Percentiles rank a stretch among this genome's conserved stretches.
These are phyloP conservation scores for Epicampocera succincta DNA, from an alignment of 2,888 invertebrate genomes.

Conservation along the genomic window DNA sequence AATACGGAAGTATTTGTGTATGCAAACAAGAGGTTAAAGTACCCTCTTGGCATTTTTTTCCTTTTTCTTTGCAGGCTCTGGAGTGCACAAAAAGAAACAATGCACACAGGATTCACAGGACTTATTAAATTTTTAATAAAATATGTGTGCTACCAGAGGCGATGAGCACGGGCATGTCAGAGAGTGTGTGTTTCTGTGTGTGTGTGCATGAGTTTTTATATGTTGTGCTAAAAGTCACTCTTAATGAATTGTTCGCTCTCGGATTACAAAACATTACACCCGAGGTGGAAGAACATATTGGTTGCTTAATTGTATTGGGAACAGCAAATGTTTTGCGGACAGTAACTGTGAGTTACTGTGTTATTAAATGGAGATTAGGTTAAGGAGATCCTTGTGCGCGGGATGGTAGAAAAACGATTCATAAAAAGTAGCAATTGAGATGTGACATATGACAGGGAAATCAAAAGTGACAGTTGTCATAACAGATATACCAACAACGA, in stretches of 20 bases:
- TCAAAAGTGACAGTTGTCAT: conserved; percentile 32
- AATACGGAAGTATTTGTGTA: conserved; percentile 63
- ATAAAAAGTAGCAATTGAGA: neutral
- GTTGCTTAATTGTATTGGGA: conserved; percentile 34
- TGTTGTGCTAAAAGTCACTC: conserved; percentile 24
- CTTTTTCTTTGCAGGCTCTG: neutral
- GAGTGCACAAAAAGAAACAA: neutral
- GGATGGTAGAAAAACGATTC: neutral
- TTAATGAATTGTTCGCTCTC: conserved; percentile 18
- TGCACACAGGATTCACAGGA: conserved; percentile 41
- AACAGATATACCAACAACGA: conserved; percentile 1
- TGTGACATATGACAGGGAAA: neutral
- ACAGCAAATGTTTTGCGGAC: conserved; percentile 42
- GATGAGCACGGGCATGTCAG: neutral
- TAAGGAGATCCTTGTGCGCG: conserved; percentile 10
- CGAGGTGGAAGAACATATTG: neutral
- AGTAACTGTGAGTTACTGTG: conserved; percentile 18
- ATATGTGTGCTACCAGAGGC: conserved; percentile 23
- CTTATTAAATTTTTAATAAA: conserved; percentile 24
- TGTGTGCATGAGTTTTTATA: neutral
- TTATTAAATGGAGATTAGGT: conserved; percentile 23
- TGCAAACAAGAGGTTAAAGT: conserved; percentile 65
- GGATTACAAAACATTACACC: conserved; percentile 14
- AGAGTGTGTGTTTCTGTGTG: too few species aligned
- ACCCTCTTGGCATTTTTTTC: conserved; percentile 51